phyloP scores from a whole-genome alignment of 2,888 invertebrate species.

The Tryphoninae sp. region DNA sequence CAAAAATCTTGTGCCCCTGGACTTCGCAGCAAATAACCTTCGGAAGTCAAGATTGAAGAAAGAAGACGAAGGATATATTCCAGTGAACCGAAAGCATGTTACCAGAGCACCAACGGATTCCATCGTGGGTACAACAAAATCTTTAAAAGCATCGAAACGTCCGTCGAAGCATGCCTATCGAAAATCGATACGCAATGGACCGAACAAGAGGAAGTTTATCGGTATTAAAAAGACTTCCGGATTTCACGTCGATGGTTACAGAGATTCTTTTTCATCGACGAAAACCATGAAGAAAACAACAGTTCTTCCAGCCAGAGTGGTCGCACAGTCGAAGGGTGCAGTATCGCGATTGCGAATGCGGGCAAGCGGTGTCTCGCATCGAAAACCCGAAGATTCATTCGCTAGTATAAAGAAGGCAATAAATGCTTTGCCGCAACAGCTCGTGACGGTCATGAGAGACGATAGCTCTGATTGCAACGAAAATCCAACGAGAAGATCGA shows the following conservation, averaged over 20 bases:
- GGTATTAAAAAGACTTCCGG: neutral
- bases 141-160: constrained; percentile 18
- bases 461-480: constrained; percentile 58
- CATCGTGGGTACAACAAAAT: neutral
- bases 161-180: constrained; percentile 1
- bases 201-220: neutral
- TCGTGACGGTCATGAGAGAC: constrained; percentile 54
- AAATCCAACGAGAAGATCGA: constrained; percentile 10
- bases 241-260: constrained; percentile 20
- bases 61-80: neutral
- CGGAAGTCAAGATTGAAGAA: constrained; percentile 46
- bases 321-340: neutral
- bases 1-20: constrained; percentile 47
- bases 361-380: neutral
- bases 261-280: neutral
- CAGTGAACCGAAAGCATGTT: neutral
- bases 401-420: constrained; percentile 47
- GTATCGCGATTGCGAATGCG: neutral
- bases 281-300: constrained; percentile 1
- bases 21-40: constrained; percentile 54
- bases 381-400: constrained; percentile 17
- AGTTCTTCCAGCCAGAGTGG: neutral
- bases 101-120: neutral
- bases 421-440: constrained; percentile 56
- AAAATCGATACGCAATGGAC: constrained; percentile 11